Percentiles rank a stretch among this genome's conserved stretches.
These are phyloP conservation scores for Drosophila kokeensis DNA, from an alignment of 2,888 invertebrate species.

Conservation along the genomic window DNA sequence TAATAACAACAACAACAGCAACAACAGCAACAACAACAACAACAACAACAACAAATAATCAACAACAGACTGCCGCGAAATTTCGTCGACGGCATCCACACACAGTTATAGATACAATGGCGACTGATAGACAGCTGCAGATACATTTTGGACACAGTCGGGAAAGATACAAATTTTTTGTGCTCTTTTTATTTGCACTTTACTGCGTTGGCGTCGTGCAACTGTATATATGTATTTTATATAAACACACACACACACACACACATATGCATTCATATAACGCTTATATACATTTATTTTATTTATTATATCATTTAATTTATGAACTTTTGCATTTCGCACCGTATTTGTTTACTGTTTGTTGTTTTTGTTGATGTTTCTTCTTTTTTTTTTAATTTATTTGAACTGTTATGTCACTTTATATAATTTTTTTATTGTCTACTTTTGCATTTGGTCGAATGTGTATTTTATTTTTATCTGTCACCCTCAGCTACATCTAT, in stretches of 20 bases:
- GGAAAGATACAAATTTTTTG: conserved; percentile 26
- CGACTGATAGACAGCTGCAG: conserved; percentile 57
- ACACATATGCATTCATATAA: neutral
- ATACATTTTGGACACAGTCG: conserved; percentile 44
- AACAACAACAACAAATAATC: conserved; percentile 1
- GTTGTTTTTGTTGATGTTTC: neutral
- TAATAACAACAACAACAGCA: conserved; percentile 51
- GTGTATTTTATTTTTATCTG: neutral
- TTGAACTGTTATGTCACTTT: conserved; percentile 74
- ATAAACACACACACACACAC: neutral
- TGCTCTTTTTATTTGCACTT: conserved; percentile 29
- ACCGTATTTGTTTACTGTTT: conserved; percentile 28
- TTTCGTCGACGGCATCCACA: conserved; percentile 22
- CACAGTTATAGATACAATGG: conserved; percentile 48
- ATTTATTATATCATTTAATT: conserved; percentile 47
- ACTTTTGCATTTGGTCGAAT: conserved; percentile 30
- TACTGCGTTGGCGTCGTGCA: conserved; percentile 55
- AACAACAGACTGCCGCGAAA: conserved; percentile 7
- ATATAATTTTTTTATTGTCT: conserved; percentile 26
- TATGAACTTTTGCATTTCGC: conserved; percentile 62
- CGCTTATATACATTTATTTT: conserved; percentile 2
- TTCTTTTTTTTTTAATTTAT: conserved; percentile 44
- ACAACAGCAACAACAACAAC: conserved; percentile 13
- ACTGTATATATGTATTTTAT: conserved; percentile 12
- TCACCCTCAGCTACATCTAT: conserved; percentile 5